Percentiles rank a stretch among this genome's conserved stretches.
These are phyloP conservation scores for Nycteola revayana DNA, from an alignment of 2,888 invertebrate genomes.

Conservation along the genomic window DNA sequence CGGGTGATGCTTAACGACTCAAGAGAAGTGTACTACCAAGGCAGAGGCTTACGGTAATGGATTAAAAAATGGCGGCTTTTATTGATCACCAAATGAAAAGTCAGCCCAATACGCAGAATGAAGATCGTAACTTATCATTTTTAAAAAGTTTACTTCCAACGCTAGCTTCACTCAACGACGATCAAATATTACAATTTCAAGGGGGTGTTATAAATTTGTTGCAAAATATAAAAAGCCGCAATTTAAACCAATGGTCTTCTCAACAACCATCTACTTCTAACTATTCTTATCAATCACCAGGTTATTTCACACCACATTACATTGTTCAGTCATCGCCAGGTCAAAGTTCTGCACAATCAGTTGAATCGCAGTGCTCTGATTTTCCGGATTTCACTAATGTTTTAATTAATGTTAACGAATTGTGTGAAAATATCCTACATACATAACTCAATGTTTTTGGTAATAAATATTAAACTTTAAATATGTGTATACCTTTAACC, in stretches of 20 bases:
- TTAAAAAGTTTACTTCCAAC: constrained; percentile 14
- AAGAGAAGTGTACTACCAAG: constrained; percentile 6
- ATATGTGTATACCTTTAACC: constrained; percentile 4
- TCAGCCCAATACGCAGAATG: constrained; percentile 8
- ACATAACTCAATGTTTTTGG: constrained; percentile 7
- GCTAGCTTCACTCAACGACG: constrained; percentile 14
- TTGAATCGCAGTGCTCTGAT: constrained; percentile 5
- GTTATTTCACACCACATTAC: constrained; percentile 10
- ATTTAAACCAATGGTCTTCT: constrained; percentile 8
- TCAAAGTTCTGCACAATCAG: constrained; percentile 4
- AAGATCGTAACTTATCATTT: constrained; percentile 14
- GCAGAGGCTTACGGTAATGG: constrained; percentile 7
- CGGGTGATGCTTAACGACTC: constrained; percentile 8
- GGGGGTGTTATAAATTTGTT: constrained; percentile 11
- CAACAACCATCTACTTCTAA: constrained; percentile 8
- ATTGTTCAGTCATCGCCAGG: constrained; percentile 9
- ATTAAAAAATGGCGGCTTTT: constrained; percentile 13
- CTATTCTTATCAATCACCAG: constrained; percentile 5
- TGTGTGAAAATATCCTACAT: constrained; percentile 5
- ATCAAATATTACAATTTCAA: constrained; percentile 17
- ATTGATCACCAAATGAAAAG: constrained; percentile 19
- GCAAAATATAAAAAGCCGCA: constrained; percentile 10
- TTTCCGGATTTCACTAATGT: constrained; percentile 6
- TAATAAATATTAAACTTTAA: constrained; percentile 7
- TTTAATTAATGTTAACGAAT: constrained; percentile 6